Evolutionary conservation across 2,888 invertebrate genomes (phyloP).

Genomic region (Drosophila buzzatii): DNA sequence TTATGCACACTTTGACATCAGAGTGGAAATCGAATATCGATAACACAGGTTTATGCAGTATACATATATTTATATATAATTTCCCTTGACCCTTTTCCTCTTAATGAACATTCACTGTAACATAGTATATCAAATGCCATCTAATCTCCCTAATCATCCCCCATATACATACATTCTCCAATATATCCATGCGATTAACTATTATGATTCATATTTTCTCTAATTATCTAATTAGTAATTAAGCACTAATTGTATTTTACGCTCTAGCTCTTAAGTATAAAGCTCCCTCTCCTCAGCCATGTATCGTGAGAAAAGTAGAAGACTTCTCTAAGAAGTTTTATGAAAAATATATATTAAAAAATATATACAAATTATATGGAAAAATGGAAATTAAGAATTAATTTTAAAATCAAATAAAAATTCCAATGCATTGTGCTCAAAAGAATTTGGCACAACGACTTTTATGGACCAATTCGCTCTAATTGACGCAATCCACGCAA

Average conservation of each 20-base stretch:
- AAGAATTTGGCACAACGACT: constrained; percentile 65
- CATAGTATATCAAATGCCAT: constrained; percentile 56
- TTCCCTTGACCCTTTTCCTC: constrained; percentile 11
- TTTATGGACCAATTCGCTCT: constrained; percentile 81
- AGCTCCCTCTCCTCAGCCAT: constrained; percentile 23
- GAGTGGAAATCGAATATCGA: constrained; percentile 42
- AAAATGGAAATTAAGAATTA: constrained; percentile 8
- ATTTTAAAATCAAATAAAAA: constrained; percentile 31
- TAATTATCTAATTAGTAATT: constrained; percentile 55
- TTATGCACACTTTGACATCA: constrained; percentile 46
- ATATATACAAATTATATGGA: constrained; percentile 21
- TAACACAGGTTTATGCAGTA: constrained; percentile 38
- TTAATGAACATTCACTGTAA: constrained; percentile 53
- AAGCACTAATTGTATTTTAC: constrained; percentile 66
- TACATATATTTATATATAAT: constrained; percentile 2
- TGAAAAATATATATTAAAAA: constrained; percentile 18
- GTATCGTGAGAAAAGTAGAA: constrained; percentile 31
- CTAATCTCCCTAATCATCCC: constrained; percentile 3
- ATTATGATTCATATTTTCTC: constrained; percentile 53
- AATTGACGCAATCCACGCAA: constrained; percentile 79
- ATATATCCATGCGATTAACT: constrained; percentile 38
- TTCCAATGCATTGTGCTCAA: constrained; percentile 67
- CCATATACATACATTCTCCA: constrained; percentile 17
- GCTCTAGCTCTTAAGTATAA: constrained; percentile 44
- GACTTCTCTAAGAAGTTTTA: constrained; percentile 67